Evolutionary conservation across 2,797 vertebrate species (phyloP).

Genomic region (Sorex maritimensis): DNA sequence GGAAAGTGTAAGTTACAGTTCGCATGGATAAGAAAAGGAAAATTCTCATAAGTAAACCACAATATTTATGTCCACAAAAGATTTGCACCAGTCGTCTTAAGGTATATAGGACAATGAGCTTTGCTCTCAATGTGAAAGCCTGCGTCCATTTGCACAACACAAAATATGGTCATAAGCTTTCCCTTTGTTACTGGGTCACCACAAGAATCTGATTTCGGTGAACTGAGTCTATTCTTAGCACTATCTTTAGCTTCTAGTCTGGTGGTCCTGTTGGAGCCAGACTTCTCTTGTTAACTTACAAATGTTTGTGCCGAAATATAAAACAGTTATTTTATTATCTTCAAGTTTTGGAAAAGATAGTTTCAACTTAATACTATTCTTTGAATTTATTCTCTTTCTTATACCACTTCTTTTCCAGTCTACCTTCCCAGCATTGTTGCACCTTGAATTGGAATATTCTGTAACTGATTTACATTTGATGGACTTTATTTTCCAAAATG

Average conservation of each 20-base stretch:
- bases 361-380: constrained; percentile 77
- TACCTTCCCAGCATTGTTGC: neutral
- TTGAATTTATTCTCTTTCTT: constrained; percentile 68
- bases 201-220: constrained; percentile 85
- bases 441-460: constrained; percentile 57
- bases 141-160: constrained; percentile 67
- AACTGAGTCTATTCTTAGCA: constrained; percentile 77
- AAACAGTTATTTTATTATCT: constrained; percentile 82
- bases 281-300: constrained; percentile 83
- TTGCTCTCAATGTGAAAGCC: constrained; percentile 60
- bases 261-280: constrained; percentile 85
- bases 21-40: constrained; percentile 47
- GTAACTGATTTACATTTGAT: constrained; percentile 51
- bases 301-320: constrained; percentile 77
- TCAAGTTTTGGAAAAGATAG: constrained; percentile 81
- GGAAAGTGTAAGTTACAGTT: constrained; percentile 79
- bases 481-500: constrained; percentile 49
- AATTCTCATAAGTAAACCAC: constrained; percentile 73
- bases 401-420: constrained; percentile 5
- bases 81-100: constrained; percentile 68
- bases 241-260: constrained; percentile 88
- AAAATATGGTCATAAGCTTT: constrained; percentile 73
- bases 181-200: constrained; percentile 70
- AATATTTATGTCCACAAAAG: constrained; percentile 81
- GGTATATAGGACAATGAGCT: constrained; percentile 75